A percentile compares a stretch with the other conserved stretches of the same genome.
phyloP scores from a whole-genome alignment of 2,797 vertebrate species.

The Pipistrellus kuhlii region DNA sequence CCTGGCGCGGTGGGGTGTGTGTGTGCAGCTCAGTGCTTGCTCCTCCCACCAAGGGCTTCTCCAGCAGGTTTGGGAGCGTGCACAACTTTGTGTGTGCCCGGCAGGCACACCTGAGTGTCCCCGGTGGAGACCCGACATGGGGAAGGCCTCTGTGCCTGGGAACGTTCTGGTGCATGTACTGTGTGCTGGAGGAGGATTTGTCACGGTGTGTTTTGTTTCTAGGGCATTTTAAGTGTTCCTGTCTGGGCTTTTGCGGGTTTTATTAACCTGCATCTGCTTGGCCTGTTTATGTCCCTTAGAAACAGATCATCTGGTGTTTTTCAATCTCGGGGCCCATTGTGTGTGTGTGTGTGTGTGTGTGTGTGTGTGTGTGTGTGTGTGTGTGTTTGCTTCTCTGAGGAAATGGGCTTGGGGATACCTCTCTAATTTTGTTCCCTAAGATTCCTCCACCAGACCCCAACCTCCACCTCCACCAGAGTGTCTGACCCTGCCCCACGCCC shows the following conservation, averaged over 20 bases:
- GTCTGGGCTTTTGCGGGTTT: slow-evolving; percentile 78
- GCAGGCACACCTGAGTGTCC: slow-evolving; percentile 55
- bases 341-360: slow-evolving; percentile 12
- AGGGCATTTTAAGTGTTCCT: slow-evolving; percentile 80
- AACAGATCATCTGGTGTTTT: slow-evolving; percentile 79
- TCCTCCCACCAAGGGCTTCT: not conserved
- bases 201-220: slow-evolving; percentile 81
- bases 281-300: slow-evolving; percentile 72
- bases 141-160: slow-evolving; percentile 53
- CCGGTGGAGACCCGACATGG: not conserved
- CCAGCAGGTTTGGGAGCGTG: slow-evolving; percentile 4
- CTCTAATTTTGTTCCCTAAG: not conserved
- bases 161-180: slow-evolving; percentile 67
- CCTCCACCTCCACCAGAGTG: not conserved
- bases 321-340: slow-evolving; percentile 68
- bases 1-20: slow-evolving; percentile 44
- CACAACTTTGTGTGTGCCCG: slow-evolving; percentile 5
- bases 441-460: slow-evolving; percentile 12
- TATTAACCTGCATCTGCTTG: slow-evolving; percentile 80
- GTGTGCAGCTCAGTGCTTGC: not conserved
- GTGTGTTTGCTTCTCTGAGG: slow-evolving; percentile 29
- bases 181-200: slow-evolving; percentile 76
- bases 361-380: not conserved
- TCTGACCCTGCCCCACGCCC: not conserved
- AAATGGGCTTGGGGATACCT: slow-evolving; percentile 41